Percentiles rank a stretch among this genome's conserved stretches.
These are phyloP conservation scores for western clawed frog (Xenopus tropicalis) DNA, from an alignment of 2,113 vertebrate genomes.

Conservation along the genomic window UCB_Xtro_10.0 CM004443.2:119024001-119024500, in stretches of 20 bases:
- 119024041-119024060: too few relatives aligned
- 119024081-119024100: too few relatives aligned
- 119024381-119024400: constrained; percentile 69
- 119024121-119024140: too few relatives aligned
- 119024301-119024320: constrained; percentile 62
- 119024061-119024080: too few relatives aligned
- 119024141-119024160: too few relatives aligned
- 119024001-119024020: neutral
- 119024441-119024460: constrained; percentile 85
- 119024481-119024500: constrained; percentile 66
- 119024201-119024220: constrained; percentile 71
- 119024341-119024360: constrained; percentile 59
- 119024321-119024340: constrained; percentile 67
- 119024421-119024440: constrained; percentile 74
- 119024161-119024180: constrained; percentile 21
- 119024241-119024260: constrained; percentile 73
- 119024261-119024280: constrained; percentile 76
- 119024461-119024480: constrained; percentile 84
- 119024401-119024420: constrained; percentile 72
- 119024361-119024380: constrained; percentile 72
- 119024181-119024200: constrained; percentile 84
- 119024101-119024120: too few relatives aligned
- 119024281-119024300: constrained; percentile 74
- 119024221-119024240: constrained; percentile 74
- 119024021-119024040: neutral